A percentile compares a stretch with the other conserved stretches of the same genome.
Conservation (phyloP, 2,888 invertebrate species). For the Galeopsomyia nigrocyanea region DNA sequence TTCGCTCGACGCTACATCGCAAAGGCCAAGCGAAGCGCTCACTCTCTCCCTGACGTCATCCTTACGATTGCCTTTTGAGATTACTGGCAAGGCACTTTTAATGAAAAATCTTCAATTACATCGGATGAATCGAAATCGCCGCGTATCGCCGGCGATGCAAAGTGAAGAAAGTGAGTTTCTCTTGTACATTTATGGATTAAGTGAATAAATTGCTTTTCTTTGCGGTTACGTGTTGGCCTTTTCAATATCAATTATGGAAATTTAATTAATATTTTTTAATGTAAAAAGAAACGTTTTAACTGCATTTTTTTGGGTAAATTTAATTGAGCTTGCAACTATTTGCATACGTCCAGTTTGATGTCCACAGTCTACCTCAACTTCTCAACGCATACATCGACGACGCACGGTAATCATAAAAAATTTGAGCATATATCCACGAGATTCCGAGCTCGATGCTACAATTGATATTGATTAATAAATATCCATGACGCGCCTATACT, state of each 20-base stretch:
- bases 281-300: too few relatives aligned
- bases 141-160: background rate
- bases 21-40: background rate
- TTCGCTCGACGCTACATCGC: conserved; percentile 11
- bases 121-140: background rate
- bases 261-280: too few relatives aligned
- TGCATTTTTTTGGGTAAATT: too few relatives aligned
- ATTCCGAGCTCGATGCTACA: conserved; percentile 4
- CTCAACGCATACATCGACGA: background rate
- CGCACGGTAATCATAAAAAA: conserved; percentile 19
- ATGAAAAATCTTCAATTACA: conserved; percentile 28
- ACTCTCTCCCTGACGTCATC: conserved; percentile 21
- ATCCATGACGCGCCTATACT: background rate
- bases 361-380: background rate
- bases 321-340: too few relatives aligned
- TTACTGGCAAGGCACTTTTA: conserved; percentile 3
- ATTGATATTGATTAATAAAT: conserved; percentile 40
- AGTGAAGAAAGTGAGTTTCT: too few relatives aligned
- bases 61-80: conserved; percentile 5
- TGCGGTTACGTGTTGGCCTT: too few relatives aligned
- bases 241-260: too few relatives aligned
- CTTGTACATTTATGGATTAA: too few relatives aligned
- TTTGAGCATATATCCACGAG: background rate
- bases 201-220: too few relatives aligned
- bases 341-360: too few relatives aligned